Evolutionary conservation across 2,888 invertebrate species (phyloP), one percentile per base, ranked within the genome.

Genomic region (Erpobdella octoculata): DNA sequence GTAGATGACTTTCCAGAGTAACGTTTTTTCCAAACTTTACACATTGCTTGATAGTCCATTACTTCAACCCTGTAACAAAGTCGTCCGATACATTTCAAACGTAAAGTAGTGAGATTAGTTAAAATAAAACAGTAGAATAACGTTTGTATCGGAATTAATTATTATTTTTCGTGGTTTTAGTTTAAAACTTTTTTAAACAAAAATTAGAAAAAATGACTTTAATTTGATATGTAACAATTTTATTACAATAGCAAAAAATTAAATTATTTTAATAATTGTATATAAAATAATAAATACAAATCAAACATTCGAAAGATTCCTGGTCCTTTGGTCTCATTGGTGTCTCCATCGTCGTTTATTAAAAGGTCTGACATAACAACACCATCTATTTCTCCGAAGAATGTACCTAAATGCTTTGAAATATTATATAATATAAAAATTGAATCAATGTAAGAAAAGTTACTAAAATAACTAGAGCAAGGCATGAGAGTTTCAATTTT

Each of bases 301-400:
- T 9, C 38, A 5, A 15, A 38, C 71, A 5, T n/a, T n/a, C n/a
- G n/a, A n/a, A n/a, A n/a, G n/a, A n/a, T n/a, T n/a, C n/a, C n/a
- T n/a, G n/a, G n/a, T n/a, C n/a, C n/a, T n/a, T n/a, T n/a, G n/a
- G n/a, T n/a, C n/a, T 70, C 73, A 41, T 37, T 64, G 53, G 36
- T 62, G 12, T 65, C 46, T 18, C 58, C 41, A 36, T 64, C 64
- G 12, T 65, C 66, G 37, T 65, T 46, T n/a, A 36, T 68, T 25
- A 73, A 69, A 18, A 76, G 70, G 38, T 72, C 68, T 35, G 71
- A 41, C 76, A 76, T 76, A 68, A 77, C 46, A 1, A 65, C 71
- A 25, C 92, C 92, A 81, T 94, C 93, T 58, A 93, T 90, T 83
- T 93, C 92, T 0, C 94, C 95, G 79, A 94, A 94, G 84, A 95